phyloP scores from a whole-genome alignment of 1,140 invertebrate genomes.

The Phortica variegata region DNA sequence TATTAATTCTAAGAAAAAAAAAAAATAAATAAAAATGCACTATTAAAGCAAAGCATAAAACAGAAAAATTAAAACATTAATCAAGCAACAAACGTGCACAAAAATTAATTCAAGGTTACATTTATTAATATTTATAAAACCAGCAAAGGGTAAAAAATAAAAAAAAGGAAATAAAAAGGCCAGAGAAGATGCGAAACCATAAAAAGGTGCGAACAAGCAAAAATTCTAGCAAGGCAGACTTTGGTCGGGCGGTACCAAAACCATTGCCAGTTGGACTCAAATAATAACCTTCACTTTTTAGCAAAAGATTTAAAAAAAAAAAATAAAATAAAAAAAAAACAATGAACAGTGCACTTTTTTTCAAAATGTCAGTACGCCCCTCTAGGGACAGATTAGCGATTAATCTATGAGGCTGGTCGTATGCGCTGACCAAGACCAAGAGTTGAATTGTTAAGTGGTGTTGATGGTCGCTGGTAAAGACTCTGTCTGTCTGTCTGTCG shows the following conservation, averaged over 20 bases:
- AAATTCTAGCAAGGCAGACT: neutral
- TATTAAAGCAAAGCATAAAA: too few species aligned
- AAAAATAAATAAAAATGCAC: too few species aligned
- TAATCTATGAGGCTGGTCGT: constrained; percentile 53
- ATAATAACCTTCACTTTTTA: neutral
- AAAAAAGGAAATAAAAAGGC: neutral
- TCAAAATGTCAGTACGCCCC: constrained; percentile 50
- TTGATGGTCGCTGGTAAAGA: constrained; percentile 5
- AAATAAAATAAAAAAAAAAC: constrained; percentile 34
- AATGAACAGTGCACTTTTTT: constrained; percentile 27
- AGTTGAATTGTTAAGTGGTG: neutral
- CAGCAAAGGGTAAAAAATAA: constrained; percentile 17
- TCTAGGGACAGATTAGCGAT: constrained; percentile 56
- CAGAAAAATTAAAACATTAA: constrained; percentile 53
- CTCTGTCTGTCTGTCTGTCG: constrained; percentile 1
- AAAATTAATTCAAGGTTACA: constrained; percentile 48
- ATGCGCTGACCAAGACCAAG: constrained; percentile 21
- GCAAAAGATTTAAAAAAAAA: constrained; percentile 7
- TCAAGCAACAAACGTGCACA: constrained; percentile 29
- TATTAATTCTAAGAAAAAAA: too few species aligned
- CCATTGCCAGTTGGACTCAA: neutral
- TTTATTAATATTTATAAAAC: constrained; percentile 54
- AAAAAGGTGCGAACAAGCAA: constrained; percentile 8
- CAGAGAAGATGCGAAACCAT: too few species aligned
- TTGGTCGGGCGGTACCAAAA: neutral